These are phyloP conservation scores for Enteromius afrohamiltoni DNA, from an alignment of 2,797 vertebrate species.

Conservation along the genomic window DNA sequence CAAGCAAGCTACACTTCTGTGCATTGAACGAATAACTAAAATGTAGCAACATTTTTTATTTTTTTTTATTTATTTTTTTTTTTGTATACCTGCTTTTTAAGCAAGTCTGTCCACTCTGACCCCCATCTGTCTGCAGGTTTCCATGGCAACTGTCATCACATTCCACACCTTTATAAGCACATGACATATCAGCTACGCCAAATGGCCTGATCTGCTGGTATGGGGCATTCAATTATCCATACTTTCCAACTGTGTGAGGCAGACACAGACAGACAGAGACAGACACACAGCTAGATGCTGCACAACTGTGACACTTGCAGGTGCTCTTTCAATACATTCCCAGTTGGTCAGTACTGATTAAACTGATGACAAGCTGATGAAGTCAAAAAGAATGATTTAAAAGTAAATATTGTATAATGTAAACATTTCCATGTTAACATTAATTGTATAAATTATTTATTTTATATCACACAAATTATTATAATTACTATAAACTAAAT, in stretches of 20 bases:
- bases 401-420: neutral
- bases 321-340: neutral
- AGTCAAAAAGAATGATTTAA: neutral
- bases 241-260: slow-evolving; percentile 21
- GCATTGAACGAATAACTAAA: neutral
- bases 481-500: neutral
- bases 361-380: neutral
- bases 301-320: slow-evolving; percentile 27
- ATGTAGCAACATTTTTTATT: neutral
- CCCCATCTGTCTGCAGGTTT: slow-evolving; percentile 27
- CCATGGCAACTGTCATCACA: slow-evolving; percentile 52
- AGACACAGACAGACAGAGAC: slow-evolving; percentile 12
- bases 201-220: slow-evolving; percentile 26
- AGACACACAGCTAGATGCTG: slow-evolving; percentile 13
- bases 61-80: neutral
- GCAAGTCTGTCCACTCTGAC: slow-evolving; percentile 31
- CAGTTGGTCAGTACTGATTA: neutral
- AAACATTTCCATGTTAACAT: neutral
- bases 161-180: slow-evolving; percentile 47
- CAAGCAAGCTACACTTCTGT: neutral
- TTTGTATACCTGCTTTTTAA: neutral
- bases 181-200: slow-evolving; percentile 35
- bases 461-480: neutral
- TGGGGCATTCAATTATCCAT: slow-evolving; percentile 39
- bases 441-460: no score